Evolutionary conservation across 2,113 vertebrate genomes (phyloP).

Genomic region (Centropus bengalensis): DNA sequence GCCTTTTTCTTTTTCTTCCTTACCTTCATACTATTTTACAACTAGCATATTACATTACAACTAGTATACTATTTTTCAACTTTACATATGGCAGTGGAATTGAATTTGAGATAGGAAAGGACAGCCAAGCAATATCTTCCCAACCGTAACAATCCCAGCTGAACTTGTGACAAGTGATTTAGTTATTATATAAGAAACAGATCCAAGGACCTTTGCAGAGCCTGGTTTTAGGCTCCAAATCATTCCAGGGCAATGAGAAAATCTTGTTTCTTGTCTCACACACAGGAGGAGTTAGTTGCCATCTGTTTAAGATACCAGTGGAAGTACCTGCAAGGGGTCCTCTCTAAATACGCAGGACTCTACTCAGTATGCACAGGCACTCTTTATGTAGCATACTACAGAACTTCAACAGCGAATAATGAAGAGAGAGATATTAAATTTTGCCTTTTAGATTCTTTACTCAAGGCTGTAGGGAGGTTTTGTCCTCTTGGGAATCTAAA

Average conservation of each 20-base stretch:
- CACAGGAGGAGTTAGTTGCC: neutral
- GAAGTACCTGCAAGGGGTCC: neutral
- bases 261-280: neutral
- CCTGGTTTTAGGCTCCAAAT: neutral
- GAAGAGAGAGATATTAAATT: conserved; percentile 44
- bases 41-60: neutral
- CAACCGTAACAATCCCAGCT: neutral
- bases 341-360: conserved; percentile 1
- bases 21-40: conserved; percentile 6
- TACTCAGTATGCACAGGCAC: neutral
- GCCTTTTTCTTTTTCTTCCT: conserved; percentile 21
- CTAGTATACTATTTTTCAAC: neutral
- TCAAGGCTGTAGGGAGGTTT: conserved; percentile 1
- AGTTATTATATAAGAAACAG: neutral
- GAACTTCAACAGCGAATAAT: conserved; percentile 41
- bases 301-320: conserved; percentile 27
- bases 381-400: neutral
- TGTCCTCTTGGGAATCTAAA: conserved; percentile 8
- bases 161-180: conserved; percentile 22
- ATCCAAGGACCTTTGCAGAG: neutral
- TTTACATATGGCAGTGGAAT: neutral
- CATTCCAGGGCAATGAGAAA: neutral
- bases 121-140: conserved; percentile 20
- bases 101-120: conserved; percentile 13
- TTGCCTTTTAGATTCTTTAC: conserved; percentile 43